Conservation (phyloP, 2,888 invertebrate genomes). For the Phalangium opilio region DNA sequence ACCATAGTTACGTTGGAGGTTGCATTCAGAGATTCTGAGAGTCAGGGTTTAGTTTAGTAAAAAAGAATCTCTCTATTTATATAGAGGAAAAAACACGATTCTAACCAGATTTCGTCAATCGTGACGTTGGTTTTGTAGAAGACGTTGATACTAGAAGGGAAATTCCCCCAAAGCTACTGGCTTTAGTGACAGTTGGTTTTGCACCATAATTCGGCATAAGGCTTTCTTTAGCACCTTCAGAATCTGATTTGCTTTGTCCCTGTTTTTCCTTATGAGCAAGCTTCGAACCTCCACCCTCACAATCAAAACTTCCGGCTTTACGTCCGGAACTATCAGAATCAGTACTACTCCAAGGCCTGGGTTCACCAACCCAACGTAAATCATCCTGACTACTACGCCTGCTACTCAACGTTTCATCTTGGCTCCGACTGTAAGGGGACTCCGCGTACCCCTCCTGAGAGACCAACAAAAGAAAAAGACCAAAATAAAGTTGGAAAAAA, state of each 20-base stretch:
- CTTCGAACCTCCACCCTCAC: constrained; percentile 7
- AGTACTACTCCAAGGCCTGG: constrained; percentile 40
- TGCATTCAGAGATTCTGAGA: too few relatives aligned
- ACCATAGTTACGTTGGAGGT: too few relatives aligned
- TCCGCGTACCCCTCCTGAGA: constrained; percentile 24
- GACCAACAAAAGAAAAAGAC: constrained; percentile 9
- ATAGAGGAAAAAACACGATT: too few relatives aligned
- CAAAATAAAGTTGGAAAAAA: too few relatives aligned
- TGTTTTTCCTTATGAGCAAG: neutral
- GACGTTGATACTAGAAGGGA: constrained; percentile 18
- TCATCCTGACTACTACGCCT: constrained; percentile 36
- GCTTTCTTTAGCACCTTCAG: neutral
- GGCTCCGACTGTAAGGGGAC: constrained; percentile 23
- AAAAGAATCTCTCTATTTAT: too few relatives aligned
- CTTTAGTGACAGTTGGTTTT: constrained; percentile 49
- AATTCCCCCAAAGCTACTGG: constrained; percentile 72
- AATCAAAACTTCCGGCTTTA: constrained; percentile 16
- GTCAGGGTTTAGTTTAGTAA: too few relatives aligned
- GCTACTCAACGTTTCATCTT: constrained; percentile 23
- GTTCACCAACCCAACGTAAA: constrained; percentile 31
- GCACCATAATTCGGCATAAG: constrained; percentile 2
- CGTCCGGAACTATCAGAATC: constrained; percentile 36
- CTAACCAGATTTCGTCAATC: constrained; percentile 64
- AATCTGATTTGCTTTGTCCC: neutral
- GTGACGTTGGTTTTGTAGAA: constrained; percentile 39